phyloP scores from a whole-genome alignment of 2,113 vertebrate species.

The Misgurnus anguillicaudatus region DNA sequence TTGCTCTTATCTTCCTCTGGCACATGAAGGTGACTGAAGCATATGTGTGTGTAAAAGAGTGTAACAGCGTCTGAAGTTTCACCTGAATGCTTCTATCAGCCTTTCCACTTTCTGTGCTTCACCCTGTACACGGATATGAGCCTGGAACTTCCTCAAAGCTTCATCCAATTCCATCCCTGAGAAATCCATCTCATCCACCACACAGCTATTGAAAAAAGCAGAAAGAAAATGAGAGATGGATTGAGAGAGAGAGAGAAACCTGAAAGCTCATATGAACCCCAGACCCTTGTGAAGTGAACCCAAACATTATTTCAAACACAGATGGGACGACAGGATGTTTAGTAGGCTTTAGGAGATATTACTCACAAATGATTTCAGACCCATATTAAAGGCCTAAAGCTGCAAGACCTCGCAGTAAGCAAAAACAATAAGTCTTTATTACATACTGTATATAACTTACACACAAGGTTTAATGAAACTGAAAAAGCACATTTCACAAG shows the following conservation, averaged over 20 bases:
- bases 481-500: no score
- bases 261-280: conserved; percentile 9
- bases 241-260: conserved; percentile 1
- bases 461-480: no score
- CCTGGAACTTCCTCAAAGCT: conserved; percentile 96
- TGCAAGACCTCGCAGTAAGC: not conserved
- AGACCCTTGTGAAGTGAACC: not conserved
- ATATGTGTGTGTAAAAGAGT: conserved; percentile 15
- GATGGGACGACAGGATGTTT: not conserved
- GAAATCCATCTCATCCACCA: conserved; percentile 99
- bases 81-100: conserved; percentile 98
- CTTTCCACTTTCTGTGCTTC: conserved; percentile 97
- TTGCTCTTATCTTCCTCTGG: conserved; percentile 7
- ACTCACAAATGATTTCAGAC: not conserved
- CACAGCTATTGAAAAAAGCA: conserved; percentile 77
- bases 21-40: conserved; percentile 22
- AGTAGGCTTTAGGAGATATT: not conserved
- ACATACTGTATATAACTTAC: no score
- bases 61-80: conserved; percentile 33
- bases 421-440: not conserved
- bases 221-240: not conserved
- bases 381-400: not conserved
- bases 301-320: not conserved
- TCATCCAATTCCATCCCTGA: conserved; percentile 97
- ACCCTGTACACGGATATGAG: conserved; percentile 96